Evolutionary conservation across 2,797 vertebrate species (phyloP).

Genomic region (Rhinichthys osculus): DNA sequence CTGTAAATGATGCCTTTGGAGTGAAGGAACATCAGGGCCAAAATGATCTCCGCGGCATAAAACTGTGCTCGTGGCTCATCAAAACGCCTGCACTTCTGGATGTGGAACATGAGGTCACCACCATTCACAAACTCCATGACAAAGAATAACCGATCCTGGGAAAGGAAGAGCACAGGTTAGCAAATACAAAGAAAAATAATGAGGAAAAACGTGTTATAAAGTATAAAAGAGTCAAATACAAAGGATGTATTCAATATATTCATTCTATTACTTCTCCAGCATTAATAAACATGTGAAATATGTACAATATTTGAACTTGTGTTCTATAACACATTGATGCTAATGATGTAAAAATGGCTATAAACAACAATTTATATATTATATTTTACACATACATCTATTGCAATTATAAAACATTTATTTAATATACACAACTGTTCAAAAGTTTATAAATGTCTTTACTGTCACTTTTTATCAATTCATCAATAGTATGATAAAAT

Average conservation of each 20-base stretch:
- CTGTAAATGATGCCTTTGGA: slow-evolving; percentile 94
- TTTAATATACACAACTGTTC: background rate
- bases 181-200: background rate
- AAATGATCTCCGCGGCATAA: slow-evolving; percentile 96
- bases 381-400: background rate
- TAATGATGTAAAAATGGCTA: background rate
- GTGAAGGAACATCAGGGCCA: slow-evolving; percentile 96
- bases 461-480: background rate
- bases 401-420: background rate
- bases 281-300: background rate
- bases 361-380: background rate
- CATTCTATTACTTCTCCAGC: background rate
- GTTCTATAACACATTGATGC: background rate
- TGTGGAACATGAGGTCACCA: slow-evolving; percentile 98
- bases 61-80: slow-evolving; percentile 91
- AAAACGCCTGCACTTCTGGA: slow-evolving; percentile 96
- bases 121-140: slow-evolving; percentile 99
- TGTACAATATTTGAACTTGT: background rate
- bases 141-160: slow-evolving; percentile 91
- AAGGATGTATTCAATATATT: background rate
- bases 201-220: background rate
- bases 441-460: background rate
- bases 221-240: background rate
- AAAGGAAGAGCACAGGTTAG: slow-evolving; percentile 46
- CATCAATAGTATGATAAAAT: background rate